phyloP scores from a whole-genome alignment of 2,797 vertebrate genomes.

The Sus cebifrons region DNA sequence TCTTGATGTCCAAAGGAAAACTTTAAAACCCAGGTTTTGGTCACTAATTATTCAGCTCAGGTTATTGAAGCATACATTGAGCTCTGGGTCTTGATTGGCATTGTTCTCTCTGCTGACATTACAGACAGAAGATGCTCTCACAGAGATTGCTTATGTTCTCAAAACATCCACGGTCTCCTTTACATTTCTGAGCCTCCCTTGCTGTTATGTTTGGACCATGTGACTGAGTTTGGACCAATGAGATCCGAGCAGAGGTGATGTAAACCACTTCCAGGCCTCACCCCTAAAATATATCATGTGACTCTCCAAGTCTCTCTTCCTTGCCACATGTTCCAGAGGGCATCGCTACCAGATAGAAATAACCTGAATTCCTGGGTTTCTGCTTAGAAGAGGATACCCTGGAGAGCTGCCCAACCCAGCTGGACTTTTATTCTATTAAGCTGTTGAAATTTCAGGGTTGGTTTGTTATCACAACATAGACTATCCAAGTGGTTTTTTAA shows the following conservation, averaged over 20 bases:
- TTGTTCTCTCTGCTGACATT: neutral
- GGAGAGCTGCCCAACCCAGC: neutral
- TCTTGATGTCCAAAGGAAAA: constrained; percentile 40
- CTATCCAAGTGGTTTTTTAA: neutral
- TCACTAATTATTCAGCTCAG: constrained; percentile 34
- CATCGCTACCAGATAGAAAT: neutral
- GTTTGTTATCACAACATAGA: neutral
- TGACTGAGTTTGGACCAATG: neutral
- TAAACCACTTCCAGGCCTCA: neutral
- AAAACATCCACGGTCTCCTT: neutral
- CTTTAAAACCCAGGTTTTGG: constrained; percentile 2
- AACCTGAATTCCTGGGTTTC: constrained; percentile 2
- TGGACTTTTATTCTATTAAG: constrained; percentile 9
- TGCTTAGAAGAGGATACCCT: neutral
- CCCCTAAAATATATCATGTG: neutral
- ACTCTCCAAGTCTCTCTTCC: neutral
- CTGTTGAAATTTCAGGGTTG: neutral
- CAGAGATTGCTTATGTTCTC: neutral
- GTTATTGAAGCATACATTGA: neutral
- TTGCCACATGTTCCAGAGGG: neutral
- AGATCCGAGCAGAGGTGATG: neutral
- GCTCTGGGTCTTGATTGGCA: neutral
- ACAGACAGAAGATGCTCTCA: neutral
- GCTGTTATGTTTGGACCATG: neutral
- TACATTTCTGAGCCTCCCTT: neutral